These are phyloP conservation scores for Theonella swinhoei DNA, from an alignment of 37 sponge, comb jelly and placozoan species.

Conservation along the genomic window DNA sequence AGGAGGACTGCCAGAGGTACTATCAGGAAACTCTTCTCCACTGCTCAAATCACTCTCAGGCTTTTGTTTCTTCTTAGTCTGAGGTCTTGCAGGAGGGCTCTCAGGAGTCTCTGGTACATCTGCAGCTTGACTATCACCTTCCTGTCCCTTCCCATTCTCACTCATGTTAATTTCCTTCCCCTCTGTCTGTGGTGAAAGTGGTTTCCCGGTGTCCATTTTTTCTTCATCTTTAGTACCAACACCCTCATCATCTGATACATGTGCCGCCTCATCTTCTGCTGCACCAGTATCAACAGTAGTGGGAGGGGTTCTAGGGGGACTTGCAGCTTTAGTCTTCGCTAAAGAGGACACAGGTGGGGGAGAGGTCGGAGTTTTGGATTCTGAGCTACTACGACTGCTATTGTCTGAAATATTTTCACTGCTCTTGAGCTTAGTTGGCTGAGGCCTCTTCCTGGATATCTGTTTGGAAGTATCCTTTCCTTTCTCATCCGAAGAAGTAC, in stretches of 20 bases:
- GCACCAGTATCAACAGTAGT: background rate
- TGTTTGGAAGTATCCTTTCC: too few relatives aligned
- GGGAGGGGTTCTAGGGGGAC: background rate
- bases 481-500: too few relatives aligned
- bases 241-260: background rate
- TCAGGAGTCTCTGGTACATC: constrained; percentile 15
- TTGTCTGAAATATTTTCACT: background rate
- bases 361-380: background rate
- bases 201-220: background rate
- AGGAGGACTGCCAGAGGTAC: background rate
- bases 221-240: background rate
- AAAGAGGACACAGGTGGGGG: background rate
- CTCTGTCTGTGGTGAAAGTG: constrained; percentile 1
- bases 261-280: background rate
- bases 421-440: background rate
- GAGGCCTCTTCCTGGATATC: background rate
- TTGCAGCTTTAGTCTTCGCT: background rate
- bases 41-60: constrained; percentile 59
- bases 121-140: background rate
- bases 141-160: background rate
- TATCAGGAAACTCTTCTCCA: constrained; percentile 47
- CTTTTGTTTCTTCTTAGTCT: constrained; percentile 5
- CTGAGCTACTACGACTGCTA: background rate
- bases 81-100: constrained; percentile 8
- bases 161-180: too few relatives aligned